Base-by-base conservation (phyloP, 2,113 vertebrate species). In the Panthera leo region DNA sequence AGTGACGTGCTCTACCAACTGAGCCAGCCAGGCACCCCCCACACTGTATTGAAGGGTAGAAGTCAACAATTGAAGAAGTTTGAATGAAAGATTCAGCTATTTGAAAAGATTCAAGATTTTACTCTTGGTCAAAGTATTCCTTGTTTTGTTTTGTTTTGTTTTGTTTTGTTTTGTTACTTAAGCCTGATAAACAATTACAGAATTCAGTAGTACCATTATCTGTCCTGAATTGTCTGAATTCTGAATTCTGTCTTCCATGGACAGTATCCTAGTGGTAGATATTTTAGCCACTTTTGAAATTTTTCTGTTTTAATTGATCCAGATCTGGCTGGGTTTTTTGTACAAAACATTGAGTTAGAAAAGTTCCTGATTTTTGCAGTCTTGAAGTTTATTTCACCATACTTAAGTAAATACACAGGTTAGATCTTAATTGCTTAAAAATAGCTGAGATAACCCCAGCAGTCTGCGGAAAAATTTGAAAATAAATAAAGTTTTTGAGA, bases 391-490 rank as follows among this genome's bases (percentile, higher is more conserved):
- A 67, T 80, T 70, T 65, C 31, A 84, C 18, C 25, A 16, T 84
- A 27, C 14, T 76, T 83, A 42, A 23, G 25, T 88, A 86, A 70
- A 61, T 63, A 10, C 23, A 34, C 68, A 36, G 29, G 55, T 31
- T 83, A 91, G 93, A 61, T 71, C 65, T 90, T 93, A 71, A 29
- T 82, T 90, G 53, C 36, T 80, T 89, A 75, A 89, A 85, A 85
- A 29, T 61, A 93, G 58, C 34, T n/a, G 21, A 73, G 58, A 42
- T 71, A 89, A 55, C 29, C 16, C 73, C 27, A 76, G 29, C 39
- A 29, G n/a, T 73, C 15, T 88, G n/a, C 34, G 55, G 6, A n/a
- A 51, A 75, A 85, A 70, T 79, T 42, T 73, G 71, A 76, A 70
- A 58, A 71, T 48, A 45, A 88, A n/a, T 45, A 29, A 88, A 68